phyloP scores from a whole-genome alignment of 1,140 invertebrate species.

The Euwallacea fornicatus region DNA sequence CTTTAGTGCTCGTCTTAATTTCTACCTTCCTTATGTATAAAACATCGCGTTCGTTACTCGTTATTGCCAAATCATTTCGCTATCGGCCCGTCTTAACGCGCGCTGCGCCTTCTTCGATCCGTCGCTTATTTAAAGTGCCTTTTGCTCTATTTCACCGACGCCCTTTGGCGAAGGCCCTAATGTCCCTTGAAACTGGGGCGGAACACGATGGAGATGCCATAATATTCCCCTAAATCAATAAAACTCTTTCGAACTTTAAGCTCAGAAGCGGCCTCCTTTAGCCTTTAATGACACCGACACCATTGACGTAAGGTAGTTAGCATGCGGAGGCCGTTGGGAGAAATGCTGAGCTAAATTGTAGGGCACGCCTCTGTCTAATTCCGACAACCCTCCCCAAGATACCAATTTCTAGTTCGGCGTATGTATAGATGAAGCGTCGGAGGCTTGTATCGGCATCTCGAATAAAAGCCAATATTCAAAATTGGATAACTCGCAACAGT shows the following conservation, averaged over 20 bases:
- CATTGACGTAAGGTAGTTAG: background rate
- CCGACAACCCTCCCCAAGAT: constrained; percentile 18
- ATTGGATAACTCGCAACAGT: constrained; percentile 50
- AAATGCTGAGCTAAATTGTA: background rate
- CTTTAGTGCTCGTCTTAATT: constrained; percentile 31
- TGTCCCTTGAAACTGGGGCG: background rate
- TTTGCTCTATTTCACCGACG: constrained; percentile 33
- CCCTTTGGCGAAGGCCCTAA: constrained; percentile 21
- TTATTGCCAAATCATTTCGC: constrained; percentile 35
- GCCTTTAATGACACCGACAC: too few relatives aligned
- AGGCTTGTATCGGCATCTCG: constrained; percentile 24
- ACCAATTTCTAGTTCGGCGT: constrained; percentile 20
- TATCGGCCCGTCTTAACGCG: constrained; percentile 29
- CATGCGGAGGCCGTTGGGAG: background rate
- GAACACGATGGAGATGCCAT: background rate
- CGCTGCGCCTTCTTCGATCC: constrained; percentile 25
- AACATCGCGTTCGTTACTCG: constrained; percentile 32
- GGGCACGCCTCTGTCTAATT: constrained; percentile 22
- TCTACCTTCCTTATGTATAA: constrained; percentile 34
- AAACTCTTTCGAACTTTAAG: background rate
- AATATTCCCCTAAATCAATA: constrained; percentile 1
- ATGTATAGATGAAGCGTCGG: constrained; percentile 14
- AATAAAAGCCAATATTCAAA: constrained; percentile 47
- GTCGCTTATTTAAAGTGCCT: constrained; percentile 30
- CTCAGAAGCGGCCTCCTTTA: background rate